Percentiles rank a stretch among this genome's conserved stretches.
Evolutionary conservation across 1,140 invertebrate genomes (phyloP).

Genomic region (Holcopasites calliopsidis): DNA sequence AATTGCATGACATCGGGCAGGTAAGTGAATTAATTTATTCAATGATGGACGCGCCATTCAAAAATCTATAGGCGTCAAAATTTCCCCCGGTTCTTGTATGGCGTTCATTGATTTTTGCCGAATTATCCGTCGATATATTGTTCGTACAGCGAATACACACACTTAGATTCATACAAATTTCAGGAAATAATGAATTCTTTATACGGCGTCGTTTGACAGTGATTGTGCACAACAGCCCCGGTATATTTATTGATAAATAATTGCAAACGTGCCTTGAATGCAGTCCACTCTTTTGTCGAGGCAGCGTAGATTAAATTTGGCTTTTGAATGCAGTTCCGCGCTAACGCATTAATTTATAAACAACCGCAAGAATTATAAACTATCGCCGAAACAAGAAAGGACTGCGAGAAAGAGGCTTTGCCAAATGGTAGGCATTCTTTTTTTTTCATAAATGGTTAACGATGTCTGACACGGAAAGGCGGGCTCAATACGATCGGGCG

Average conservation of each 20-base stretch:
- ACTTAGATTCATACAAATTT: neutral
- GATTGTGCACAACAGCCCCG: too few species aligned
- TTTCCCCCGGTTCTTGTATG: too few species aligned
- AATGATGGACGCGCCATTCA: neutral
- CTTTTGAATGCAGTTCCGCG: neutral
- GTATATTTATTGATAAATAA: neutral
- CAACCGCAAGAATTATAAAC: neutral
- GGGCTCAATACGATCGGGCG: slow-evolving; percentile 16
- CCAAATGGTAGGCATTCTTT: too few species aligned
- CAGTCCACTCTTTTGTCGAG: neutral
- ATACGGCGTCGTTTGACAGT: neutral
- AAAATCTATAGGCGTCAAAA: neutral
- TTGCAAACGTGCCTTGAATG: neutral
- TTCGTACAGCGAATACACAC: too few species aligned
- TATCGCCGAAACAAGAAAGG: neutral
- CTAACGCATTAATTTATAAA: neutral
- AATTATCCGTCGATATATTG: neutral
- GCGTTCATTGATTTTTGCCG: neutral
- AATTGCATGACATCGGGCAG: neutral
- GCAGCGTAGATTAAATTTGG: neutral
- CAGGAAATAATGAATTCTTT: neutral
- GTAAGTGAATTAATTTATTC: neutral
- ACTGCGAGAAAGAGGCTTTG: too few species aligned
- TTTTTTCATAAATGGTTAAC: slow-evolving; percentile 26
- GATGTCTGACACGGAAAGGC: slow-evolving; percentile 2